These are phyloP conservation scores for Salpingus planirostris DNA, from an alignment of 2,888 invertebrate species.

Conservation along the genomic window DNA sequence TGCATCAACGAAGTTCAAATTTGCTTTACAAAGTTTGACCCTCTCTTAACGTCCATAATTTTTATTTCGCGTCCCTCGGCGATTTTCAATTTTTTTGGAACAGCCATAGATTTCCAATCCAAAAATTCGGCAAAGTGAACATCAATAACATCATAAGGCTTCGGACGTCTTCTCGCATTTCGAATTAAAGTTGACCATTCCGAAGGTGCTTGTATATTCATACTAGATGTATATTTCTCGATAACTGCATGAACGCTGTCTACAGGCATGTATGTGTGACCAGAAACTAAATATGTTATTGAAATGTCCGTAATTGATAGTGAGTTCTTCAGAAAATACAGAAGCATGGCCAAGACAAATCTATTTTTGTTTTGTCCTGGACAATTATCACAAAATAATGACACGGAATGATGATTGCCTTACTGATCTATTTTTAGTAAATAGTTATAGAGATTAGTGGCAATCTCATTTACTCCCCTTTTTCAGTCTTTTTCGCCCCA, in stretches of 20 bases:
- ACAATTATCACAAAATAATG: conserved; percentile 15
- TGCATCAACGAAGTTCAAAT: too few relatives aligned
- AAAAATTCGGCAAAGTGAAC: neutral
- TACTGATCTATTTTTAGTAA: neutral
- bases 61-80: neutral
- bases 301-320: conserved; percentile 15
- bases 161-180: conserved; percentile 13
- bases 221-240: conserved; percentile 20
- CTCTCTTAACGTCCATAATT: neutral
- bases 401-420: neutral
- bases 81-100: conserved; percentile 1
- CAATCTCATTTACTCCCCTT: conserved; percentile 17
- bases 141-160: conserved; percentile 7
- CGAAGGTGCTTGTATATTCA: conserved; percentile 26
- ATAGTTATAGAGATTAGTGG: conserved; percentile 18
- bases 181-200: conserved; percentile 25
- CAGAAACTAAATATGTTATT: conserved; percentile 16
- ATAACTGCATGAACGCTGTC: conserved; percentile 28
- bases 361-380: conserved; percentile 18
- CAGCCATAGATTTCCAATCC: neutral
- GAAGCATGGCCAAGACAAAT: conserved; percentile 10
- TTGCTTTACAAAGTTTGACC: neutral
- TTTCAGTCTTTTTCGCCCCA: conserved; percentile 23
- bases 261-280: conserved; percentile 32
- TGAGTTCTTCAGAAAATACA: conserved; percentile 17